phyloP scores from a whole-genome alignment of 2,113 vertebrate species.

The Alosa alosa region DNA sequence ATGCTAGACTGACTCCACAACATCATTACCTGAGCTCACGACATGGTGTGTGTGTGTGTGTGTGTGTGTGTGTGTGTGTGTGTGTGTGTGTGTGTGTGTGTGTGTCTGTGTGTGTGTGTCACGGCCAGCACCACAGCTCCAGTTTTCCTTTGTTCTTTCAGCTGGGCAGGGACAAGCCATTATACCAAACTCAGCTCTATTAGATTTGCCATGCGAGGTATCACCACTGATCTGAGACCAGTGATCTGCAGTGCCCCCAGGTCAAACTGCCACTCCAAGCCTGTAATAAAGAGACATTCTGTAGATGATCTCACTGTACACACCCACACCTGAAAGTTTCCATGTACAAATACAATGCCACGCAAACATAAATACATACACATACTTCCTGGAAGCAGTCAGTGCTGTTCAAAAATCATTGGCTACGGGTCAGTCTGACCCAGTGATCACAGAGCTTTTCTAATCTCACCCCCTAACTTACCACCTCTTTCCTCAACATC shows the following conservation, averaged over 20 bases:
- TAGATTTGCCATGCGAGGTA: not conserved
- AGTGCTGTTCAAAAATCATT: too few species aligned
- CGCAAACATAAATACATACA: constrained; percentile 20
- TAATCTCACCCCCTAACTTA: too few species aligned
- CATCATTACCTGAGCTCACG: constrained; percentile 63
- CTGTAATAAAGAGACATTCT: constrained; percentile 31
- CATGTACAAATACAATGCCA: not conserved
- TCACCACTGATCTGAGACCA: not conserved
- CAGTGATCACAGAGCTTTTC: too few species aligned
- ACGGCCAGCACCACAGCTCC: not conserved
- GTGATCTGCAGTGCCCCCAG: not conserved
- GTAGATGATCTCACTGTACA: constrained; percentile 44
- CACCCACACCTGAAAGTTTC: not conserved
- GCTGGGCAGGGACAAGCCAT: not conserved
- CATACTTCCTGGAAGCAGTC: too few species aligned
- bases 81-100: constrained; percentile 34
- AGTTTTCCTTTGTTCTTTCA: not conserved
- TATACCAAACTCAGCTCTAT: not conserved
- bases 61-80: constrained; percentile 3
- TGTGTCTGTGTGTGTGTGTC: not conserved
- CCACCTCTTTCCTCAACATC: too few species aligned
- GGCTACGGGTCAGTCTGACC: too few species aligned
- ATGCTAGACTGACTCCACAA: constrained; percentile 64
- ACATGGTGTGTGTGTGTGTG: constrained; percentile 60
- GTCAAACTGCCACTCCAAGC: not conserved